phyloP scores from a whole-genome alignment of 2,113 vertebrate species.

The Synchiropus splendidus region DNA sequence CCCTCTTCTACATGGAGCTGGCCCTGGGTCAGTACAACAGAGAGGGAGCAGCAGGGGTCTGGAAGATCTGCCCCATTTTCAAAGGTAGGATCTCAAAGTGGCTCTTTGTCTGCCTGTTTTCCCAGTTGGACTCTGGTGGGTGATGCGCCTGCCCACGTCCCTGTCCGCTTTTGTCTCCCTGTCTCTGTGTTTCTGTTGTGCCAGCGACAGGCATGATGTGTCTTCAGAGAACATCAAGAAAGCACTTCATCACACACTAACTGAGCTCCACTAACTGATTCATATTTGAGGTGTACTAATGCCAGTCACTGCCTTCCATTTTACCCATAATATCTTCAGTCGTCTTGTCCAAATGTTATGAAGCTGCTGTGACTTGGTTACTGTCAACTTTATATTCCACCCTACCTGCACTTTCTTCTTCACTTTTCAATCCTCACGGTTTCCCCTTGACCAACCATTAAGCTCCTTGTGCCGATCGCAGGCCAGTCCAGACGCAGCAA shows the following conservation, averaged over 20 bases:
- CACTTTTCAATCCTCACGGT: too few species aligned
- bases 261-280: slow-evolving; percentile 10
- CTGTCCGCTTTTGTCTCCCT: slow-evolving; percentile 45
- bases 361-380: too few species aligned
- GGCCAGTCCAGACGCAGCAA: too few species aligned
- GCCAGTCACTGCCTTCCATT: too few species aligned
- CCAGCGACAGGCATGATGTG: slow-evolving; percentile 59
- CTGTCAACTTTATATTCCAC: too few species aligned
- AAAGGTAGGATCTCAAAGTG: slow-evolving; percentile 66
- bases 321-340: too few species aligned
- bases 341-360: too few species aligned
- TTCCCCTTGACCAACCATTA: too few species aligned
- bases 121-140: neutral
- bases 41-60: slow-evolving; percentile 80
- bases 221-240: slow-evolving; percentile 38
- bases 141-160: slow-evolving; percentile 38
- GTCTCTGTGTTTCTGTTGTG: slow-evolving; percentile 17
- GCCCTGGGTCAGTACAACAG: slow-evolving; percentile 83
- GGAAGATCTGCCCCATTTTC: slow-evolving; percentile 87
- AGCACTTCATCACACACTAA: slow-evolving; percentile 2
- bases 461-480: too few species aligned
- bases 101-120: neutral
- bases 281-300: neutral
- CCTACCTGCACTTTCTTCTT: too few species aligned
- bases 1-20: slow-evolving; percentile 89